These are phyloP conservation scores for Galbula dea DNA, from an alignment of 2,113 vertebrate species.

Conservation along the genomic window DNA sequence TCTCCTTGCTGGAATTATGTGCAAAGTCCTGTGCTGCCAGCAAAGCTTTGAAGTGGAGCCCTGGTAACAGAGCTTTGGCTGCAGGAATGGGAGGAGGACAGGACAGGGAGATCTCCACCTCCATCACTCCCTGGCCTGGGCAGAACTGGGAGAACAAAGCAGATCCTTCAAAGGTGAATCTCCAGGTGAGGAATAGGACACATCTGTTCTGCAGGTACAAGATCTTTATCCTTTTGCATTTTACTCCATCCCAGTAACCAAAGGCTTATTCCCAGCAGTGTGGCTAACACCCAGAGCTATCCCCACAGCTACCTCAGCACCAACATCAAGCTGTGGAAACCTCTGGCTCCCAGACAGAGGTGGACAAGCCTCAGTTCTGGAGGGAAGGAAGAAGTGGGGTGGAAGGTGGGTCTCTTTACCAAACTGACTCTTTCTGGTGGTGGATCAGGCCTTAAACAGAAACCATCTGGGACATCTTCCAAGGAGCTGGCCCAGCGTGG, in stretches of 20 bases:
- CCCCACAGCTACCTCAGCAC: not conserved
- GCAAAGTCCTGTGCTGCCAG: not conserved
- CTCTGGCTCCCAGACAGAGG: not conserved
- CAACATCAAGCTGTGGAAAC: not conserved
- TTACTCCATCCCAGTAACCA: not conserved
- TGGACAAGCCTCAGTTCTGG: not conserved
- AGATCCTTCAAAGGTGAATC: not conserved
- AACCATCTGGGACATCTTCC: not conserved
- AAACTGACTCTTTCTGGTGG: not conserved
- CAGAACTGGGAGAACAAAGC: not conserved
- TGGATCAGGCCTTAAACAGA: not conserved
- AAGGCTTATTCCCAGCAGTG: not conserved
- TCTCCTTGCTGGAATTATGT: not conserved
- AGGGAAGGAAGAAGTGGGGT: not conserved
- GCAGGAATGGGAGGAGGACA: not conserved
- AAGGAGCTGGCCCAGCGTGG: not conserved
- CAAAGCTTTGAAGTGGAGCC: not conserved
- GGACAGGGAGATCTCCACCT: not conserved
- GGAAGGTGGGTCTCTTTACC: not conserved
- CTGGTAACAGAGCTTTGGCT: not conserved
- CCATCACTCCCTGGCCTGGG: fast-evolving
- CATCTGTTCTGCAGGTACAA: not conserved
- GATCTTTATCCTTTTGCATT: not conserved
- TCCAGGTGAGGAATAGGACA: not conserved
- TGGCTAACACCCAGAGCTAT: not conserved